Base-by-base conservation (phyloP, 64 coral and sea anemone genomes). In the Stichodactyla helianthus region DNA sequence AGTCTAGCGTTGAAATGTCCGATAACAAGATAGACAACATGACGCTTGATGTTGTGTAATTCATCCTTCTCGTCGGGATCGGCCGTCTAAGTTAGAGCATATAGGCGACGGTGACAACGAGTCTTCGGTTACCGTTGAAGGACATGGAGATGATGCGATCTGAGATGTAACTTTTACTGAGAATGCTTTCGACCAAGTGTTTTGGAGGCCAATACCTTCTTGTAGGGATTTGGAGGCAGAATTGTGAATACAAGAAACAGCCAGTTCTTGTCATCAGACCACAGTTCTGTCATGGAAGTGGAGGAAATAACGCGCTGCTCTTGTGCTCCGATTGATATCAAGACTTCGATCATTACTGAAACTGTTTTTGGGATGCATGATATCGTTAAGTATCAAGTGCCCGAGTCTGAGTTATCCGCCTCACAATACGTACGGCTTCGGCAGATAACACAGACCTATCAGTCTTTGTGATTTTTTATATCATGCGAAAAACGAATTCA, bases 1-100 rank as follows among this genome's bases (percentile, higher is more conserved):
- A 89, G 61, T 82, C 88, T 82, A 12, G 65, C 81, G 25, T 89
- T 89, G 19, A 89, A 18, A 53, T 89, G 52, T 51, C 79, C 88
- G n/a, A 89, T 12, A 55, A 89, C 81, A 65, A 89, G 55, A 50
- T 89, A 55, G 18, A 89, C 22, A 22, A 63, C 78, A 89, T 89
- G 87, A 7, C 77, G 22, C 51, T 81, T 81, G 35, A 83, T 53
- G 35, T 68, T 86, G 84, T 20, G 71, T 51, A 50, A 20, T 19
- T 19, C 0, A 16, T 76, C n/a, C 70, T 76, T 31, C 8, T 76
- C 15, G 70, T 76, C 19, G 68, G 15, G 15, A 5, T 16, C 15
- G 3, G 70, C 70, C 1, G 8, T 22, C 4, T 90, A 54, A 53
- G 82, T 90, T 77, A 82, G 71, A 54, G 89, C 82, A n/a, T n/a